Conservation (phyloP, 2,113 vertebrate species). For the Nasalis larvatus region DNA sequence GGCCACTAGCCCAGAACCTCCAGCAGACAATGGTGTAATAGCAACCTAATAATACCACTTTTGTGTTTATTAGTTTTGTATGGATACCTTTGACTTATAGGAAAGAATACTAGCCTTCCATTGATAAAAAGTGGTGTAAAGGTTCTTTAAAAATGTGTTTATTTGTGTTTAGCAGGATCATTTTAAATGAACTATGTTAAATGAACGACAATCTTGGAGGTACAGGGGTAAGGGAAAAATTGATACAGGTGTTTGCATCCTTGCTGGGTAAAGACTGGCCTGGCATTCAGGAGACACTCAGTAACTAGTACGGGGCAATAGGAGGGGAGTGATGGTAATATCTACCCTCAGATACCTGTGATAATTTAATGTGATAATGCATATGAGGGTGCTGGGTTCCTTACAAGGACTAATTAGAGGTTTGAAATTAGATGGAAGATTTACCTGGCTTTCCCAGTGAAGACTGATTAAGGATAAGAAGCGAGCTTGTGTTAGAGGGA, state of each 20-base stretch:
- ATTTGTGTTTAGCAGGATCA: background rate
- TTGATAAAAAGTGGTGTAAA: background rate
- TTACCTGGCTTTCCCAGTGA: background rate
- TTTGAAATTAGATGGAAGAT: background rate
- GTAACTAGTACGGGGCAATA: rapidly evolving
- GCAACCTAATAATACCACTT: background rate
- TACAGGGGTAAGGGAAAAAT: background rate
- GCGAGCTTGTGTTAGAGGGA: background rate
- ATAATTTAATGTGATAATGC: background rate
- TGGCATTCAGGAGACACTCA: rapidly evolving
- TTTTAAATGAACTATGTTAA: background rate
- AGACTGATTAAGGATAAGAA: background rate
- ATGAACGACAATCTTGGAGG: background rate
- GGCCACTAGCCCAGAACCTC: background rate
- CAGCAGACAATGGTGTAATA: too few relatives aligned
- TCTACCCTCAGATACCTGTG: background rate
- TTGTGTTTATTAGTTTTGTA: background rate
- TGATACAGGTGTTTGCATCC: background rate
- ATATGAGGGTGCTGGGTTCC: background rate
- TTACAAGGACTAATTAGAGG: background rate
- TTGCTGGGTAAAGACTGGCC: background rate
- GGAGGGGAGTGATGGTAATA: background rate
- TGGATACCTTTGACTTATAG: background rate
- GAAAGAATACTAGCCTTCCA: background rate
- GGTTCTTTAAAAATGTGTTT: background rate